phyloP scores from a whole-genome alignment of 2,888 invertebrate species.

The Drosophila conformis region DNA sequence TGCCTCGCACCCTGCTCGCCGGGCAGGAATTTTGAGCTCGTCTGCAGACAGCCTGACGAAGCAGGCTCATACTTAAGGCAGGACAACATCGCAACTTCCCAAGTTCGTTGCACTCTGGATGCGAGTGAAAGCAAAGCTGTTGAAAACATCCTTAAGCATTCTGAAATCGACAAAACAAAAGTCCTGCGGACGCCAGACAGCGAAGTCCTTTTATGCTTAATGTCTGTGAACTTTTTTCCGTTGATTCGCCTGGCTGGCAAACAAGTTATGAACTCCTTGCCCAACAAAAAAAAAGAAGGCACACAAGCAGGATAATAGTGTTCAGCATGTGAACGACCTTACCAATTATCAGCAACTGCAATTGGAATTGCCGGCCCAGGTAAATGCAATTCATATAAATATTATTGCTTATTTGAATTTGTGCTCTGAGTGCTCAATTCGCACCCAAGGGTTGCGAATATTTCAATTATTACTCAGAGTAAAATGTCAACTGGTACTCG shows the following conservation, averaged over 20 bases:
- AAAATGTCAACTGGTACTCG: not conserved
- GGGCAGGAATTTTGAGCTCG: slow-evolving; percentile 18
- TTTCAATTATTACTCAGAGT: not conserved
- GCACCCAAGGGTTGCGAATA: slow-evolving; percentile 9
- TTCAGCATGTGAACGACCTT: slow-evolving; percentile 73
- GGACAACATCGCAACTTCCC: slow-evolving; percentile 37
- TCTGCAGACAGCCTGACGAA: slow-evolving; percentile 47
- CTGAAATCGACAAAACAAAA: slow-evolving; percentile 57
- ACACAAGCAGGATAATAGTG: slow-evolving; percentile 64
- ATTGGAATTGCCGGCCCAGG: slow-evolving; percentile 37
- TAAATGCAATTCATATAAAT: slow-evolving; percentile 35
- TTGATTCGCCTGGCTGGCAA: slow-evolving; percentile 49
- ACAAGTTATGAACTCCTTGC: slow-evolving; percentile 61
- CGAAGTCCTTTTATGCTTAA: slow-evolving; percentile 52
- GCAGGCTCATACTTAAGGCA: slow-evolving; percentile 39
- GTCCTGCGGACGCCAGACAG: slow-evolving; percentile 57
- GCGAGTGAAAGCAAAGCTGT: slow-evolving; percentile 24
- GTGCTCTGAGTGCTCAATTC: not conserved
- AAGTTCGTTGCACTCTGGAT: slow-evolving; percentile 68
- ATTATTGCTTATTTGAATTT: slow-evolving; percentile 25
- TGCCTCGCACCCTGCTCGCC: slow-evolving; percentile 7
- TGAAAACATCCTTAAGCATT: slow-evolving; percentile 51
- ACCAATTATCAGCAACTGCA: slow-evolving; percentile 57
- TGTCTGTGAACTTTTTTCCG: slow-evolving; percentile 77
- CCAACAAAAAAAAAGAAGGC: slow-evolving; percentile 22